A percentile compares a stretch with the other conserved stretches of the same genome.
Evolutionary conservation across 53 echinoderm and acorn worm genomes (phyloP).

Genomic region (Stichopus horrens): DNA sequence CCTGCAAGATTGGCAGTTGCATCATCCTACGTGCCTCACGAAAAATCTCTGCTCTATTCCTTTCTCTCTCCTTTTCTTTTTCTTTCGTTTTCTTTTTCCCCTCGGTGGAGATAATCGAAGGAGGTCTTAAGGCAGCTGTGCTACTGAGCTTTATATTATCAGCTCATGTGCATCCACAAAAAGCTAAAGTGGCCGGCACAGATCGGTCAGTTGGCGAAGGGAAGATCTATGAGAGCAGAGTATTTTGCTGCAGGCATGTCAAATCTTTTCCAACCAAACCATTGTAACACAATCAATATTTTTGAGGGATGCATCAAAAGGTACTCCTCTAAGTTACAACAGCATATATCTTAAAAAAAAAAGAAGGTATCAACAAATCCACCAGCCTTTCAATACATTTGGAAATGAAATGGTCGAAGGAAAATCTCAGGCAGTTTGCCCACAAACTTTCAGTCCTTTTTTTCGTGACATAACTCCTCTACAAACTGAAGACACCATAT

Average conservation of each 20-base stretch:
- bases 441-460: no score
- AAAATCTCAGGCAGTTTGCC: no score
- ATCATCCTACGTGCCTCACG: background rate
- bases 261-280: background rate
- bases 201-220: background rate
- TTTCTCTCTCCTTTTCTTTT: background rate
- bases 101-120: background rate
- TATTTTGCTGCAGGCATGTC: background rate
- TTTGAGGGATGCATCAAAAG: background rate
- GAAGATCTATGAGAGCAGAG: background rate
- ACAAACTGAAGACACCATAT: no score
- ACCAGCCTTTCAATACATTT: no score
- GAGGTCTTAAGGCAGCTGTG: background rate
- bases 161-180: background rate
- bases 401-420: no score
- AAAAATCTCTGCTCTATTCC: background rate
- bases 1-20: background rate
- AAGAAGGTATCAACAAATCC: no score
- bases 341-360: background rate
- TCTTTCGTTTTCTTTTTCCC: no score
- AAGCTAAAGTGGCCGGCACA: background rate
- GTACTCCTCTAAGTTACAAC: background rate
- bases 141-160: background rate
- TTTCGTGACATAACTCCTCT: no score
- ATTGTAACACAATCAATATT: background rate